These are phyloP conservation scores for Cotesia glomerata DNA, from an alignment of 1,140 invertebrate species.

Conservation along the genomic window DNA sequence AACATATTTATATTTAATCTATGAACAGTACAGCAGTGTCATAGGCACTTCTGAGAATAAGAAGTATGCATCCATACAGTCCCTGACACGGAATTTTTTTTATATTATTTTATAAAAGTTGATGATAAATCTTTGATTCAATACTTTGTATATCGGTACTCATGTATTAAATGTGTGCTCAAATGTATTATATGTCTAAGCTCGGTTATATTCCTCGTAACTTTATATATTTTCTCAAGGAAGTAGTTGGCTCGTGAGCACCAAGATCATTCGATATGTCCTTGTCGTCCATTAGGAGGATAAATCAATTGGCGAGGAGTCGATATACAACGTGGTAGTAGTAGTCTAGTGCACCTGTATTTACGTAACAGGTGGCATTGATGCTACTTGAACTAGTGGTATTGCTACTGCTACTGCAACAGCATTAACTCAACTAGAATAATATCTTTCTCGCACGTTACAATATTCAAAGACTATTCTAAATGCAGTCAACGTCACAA, in stretches of 20 bases:
- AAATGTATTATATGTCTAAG: too few relatives aligned
- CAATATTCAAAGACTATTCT: slow-evolving; percentile 15
- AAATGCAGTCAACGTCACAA: background rate
- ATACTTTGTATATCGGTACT: too few relatives aligned
- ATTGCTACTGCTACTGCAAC: too few relatives aligned
- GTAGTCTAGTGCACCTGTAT: slow-evolving; percentile 37
- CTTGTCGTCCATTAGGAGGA: slow-evolving; percentile 36
- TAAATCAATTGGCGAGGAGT: slow-evolving; percentile 47
- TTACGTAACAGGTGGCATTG: slow-evolving; percentile 57
- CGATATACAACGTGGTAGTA: background rate
- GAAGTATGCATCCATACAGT: too few relatives aligned
- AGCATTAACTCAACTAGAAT: background rate
- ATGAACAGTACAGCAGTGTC: too few relatives aligned
- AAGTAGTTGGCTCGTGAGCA: slow-evolving; percentile 10
- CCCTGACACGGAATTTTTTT: too few relatives aligned
- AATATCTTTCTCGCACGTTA: slow-evolving; percentile 29
- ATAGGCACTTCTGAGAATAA: too few relatives aligned
- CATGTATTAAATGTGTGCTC: too few relatives aligned
- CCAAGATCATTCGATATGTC: slow-evolving; percentile 18
- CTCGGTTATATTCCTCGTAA: too few relatives aligned
- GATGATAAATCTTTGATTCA: too few relatives aligned
- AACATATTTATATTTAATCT: too few relatives aligned
- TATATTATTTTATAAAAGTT: too few relatives aligned
- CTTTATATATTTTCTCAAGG: slow-evolving; percentile 10
- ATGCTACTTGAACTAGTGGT: slow-evolving; percentile 9